Conservation (phyloP, 2,888 invertebrate genomes). For the Ochropleura leucogaster region DNA sequence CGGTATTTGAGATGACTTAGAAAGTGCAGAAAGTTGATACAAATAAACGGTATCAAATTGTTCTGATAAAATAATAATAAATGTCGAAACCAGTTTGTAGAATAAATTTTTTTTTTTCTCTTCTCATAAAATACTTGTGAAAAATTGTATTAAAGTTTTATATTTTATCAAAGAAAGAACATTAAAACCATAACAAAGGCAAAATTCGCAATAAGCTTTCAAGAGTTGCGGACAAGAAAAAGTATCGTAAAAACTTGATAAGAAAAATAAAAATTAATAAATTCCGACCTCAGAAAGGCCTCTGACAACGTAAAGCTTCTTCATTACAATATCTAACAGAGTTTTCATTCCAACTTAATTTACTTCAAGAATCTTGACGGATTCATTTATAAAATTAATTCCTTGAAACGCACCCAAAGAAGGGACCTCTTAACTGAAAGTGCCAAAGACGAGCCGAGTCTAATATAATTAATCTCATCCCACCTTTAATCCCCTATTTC, state of each 20-base stretch:
- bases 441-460: slow-evolving; percentile 71
- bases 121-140: neutral
- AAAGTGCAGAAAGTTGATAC: slow-evolving; percentile 60
- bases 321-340: slow-evolving; percentile 66
- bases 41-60: slow-evolving; percentile 44
- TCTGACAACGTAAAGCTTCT: slow-evolving; percentile 63
- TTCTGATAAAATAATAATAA: slow-evolving; percentile 23
- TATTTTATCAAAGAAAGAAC: slow-evolving; percentile 40
- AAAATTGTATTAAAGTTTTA: slow-evolving; percentile 23
- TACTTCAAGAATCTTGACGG: slow-evolving; percentile 75
- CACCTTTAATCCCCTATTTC: slow-evolving; percentile 75
- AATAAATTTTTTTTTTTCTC: neutral
- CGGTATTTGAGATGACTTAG: slow-evolving; percentile 53
- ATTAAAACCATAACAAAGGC: slow-evolving; percentile 48
- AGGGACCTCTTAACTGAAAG: slow-evolving; percentile 73
- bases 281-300: slow-evolving; percentile 56
- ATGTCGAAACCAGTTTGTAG: slow-evolving; percentile 18
- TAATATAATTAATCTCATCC: slow-evolving; percentile 81
- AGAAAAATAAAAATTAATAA: slow-evolving; percentile 61
- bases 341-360: slow-evolving; percentile 75
- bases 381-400: slow-evolving; percentile 81
- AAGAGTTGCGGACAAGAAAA: slow-evolving; percentile 50
- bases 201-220: slow-evolving; percentile 51
- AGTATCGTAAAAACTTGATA: slow-evolving; percentile 50
- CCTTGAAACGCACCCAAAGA: slow-evolving; percentile 69